Conservation (phyloP, 2,888 invertebrate species). For the Osmoderma eremita region DNA sequence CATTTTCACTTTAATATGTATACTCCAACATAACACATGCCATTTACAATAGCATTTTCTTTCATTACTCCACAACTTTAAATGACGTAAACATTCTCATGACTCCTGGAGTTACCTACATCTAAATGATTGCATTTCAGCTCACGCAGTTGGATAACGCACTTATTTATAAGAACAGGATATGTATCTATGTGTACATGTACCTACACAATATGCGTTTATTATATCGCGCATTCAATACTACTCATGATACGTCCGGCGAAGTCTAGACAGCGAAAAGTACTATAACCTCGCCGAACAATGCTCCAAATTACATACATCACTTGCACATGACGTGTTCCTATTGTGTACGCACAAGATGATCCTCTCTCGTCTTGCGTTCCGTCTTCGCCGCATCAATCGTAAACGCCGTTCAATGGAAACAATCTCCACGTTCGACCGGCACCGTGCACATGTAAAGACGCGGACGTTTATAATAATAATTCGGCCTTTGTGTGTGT, state of each 20-base stretch:
- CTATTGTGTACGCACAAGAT: constrained; percentile 32
- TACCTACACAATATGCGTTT: background rate
- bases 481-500: constrained; percentile 30
- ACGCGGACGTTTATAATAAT: constrained; percentile 28
- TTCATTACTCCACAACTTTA: too few species aligned
- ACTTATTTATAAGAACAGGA: too few species aligned
- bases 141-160: too few species aligned
- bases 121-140: too few species aligned
- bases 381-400: constrained; percentile 7
- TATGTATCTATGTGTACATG: too few species aligned
- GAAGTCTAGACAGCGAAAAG: constrained; percentile 29
- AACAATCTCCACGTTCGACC: constrained; percentile 19
- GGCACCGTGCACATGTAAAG: background rate
- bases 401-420: constrained; percentile 27
- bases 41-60: too few species aligned
- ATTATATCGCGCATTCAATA: constrained; percentile 1
- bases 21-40: too few species aligned
- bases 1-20: too few species aligned
- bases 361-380: constrained; percentile 21
- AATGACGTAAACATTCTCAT: too few species aligned
- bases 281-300: constrained; percentile 29
- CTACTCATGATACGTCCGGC: constrained; percentile 13
- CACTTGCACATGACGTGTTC: constrained; percentile 32
- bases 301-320: constrained; percentile 38
- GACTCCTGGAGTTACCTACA: too few species aligned